These are phyloP conservation scores for Paramormyrops kingsleyae DNA, from an alignment of 2,113 vertebrate genomes.

Conservation along the genomic window DNA sequence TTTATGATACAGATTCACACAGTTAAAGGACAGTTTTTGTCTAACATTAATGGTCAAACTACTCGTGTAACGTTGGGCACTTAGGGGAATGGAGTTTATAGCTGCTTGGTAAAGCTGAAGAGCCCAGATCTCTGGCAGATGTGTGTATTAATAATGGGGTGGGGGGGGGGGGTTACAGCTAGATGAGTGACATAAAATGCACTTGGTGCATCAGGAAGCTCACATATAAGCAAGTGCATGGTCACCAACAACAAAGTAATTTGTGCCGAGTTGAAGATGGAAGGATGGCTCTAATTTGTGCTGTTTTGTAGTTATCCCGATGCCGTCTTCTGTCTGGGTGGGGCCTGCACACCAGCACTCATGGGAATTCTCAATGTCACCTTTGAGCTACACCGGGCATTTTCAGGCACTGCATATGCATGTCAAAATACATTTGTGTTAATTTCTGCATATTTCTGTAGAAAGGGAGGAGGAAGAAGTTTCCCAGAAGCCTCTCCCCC, in stretches of 20 bases:
- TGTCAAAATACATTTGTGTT: neutral
- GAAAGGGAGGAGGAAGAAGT: too few relatives aligned
- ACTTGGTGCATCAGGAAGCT: neutral
- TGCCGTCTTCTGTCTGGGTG: neutral
- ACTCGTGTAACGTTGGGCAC: neutral
- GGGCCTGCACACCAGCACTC: neutral
- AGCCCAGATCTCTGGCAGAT: neutral
- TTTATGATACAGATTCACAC: neutral
- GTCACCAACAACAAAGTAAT: neutral
- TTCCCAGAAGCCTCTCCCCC: too few relatives aligned
- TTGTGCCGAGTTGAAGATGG: neutral
- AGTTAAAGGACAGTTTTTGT: neutral
- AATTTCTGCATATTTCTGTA: neutral
- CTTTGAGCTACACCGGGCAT: neutral
- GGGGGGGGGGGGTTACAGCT: neutral
- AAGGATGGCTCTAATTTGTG: neutral
- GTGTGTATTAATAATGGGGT: neutral
- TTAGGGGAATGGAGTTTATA: neutral
- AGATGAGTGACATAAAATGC: neutral
- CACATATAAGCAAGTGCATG: neutral
- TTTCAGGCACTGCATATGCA: neutral
- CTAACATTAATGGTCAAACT: neutral
- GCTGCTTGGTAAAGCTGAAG: neutral
- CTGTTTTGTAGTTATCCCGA: neutral
- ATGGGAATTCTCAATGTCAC: neutral